Percentiles rank a stretch among this genome's conserved stretches.
Evolutionary conservation across 2,888 invertebrate species (phyloP).

Genomic region (Diarsia mendica): DNA sequence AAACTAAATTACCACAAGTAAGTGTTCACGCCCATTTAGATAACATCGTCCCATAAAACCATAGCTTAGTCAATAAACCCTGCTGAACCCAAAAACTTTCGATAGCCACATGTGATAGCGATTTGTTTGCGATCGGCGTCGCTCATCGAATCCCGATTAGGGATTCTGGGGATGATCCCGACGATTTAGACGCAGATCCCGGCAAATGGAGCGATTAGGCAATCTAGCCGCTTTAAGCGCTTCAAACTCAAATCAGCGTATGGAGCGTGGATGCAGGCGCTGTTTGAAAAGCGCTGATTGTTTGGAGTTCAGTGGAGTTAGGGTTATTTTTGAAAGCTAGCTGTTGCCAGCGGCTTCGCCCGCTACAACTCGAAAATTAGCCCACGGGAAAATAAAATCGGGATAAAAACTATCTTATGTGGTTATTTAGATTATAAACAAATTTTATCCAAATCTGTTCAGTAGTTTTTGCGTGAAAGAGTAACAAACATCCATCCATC

Average conservation of each 20-base stretch:
- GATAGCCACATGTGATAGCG: slow-evolving; percentile 71
- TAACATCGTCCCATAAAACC: slow-evolving; percentile 63
- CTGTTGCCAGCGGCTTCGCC: no score
- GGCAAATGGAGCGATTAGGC: slow-evolving; percentile 84
- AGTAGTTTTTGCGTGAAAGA: no score
- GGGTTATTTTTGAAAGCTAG: not conserved
- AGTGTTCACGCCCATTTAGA: slow-evolving; percentile 34
- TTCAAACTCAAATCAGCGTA: slow-evolving; percentile 75
- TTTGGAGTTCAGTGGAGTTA: not conserved
- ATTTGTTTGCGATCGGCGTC: slow-evolving; percentile 80
- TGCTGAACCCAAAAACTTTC: slow-evolving; percentile 51
- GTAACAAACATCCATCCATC: no score
- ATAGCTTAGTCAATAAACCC: slow-evolving; percentile 64
- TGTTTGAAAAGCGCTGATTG: slow-evolving; percentile 46
- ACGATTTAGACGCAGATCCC: slow-evolving; percentile 77
- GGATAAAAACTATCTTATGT: no score
- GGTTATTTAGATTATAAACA: no score
- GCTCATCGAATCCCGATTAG: slow-evolving; percentile 81
- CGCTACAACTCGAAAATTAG: no score
- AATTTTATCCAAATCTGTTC: no score
- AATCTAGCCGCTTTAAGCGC: slow-evolving; percentile 77
- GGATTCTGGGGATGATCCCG: slow-evolving; percentile 78
- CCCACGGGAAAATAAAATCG: no score
- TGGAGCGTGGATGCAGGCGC: slow-evolving; percentile 48
- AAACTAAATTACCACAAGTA: slow-evolving; percentile 6